A percentile compares a stretch with the other conserved stretches of the same genome.
These are phyloP conservation scores for Maccullochella peelii DNA, from an alignment of 2,113 vertebrate species.

Conservation along the genomic window DNA sequence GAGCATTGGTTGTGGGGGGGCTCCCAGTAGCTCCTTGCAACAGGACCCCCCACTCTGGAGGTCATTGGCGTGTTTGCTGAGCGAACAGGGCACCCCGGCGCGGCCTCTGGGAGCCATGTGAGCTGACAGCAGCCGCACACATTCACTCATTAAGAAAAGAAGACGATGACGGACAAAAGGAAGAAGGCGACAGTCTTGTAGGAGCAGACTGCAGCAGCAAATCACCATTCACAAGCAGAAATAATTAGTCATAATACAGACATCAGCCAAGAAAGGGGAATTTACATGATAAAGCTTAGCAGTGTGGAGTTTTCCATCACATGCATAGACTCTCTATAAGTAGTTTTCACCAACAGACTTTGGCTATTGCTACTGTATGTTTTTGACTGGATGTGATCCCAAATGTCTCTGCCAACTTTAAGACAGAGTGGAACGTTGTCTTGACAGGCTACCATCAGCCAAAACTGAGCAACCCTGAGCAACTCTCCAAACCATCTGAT, in stretches of 20 bases:
- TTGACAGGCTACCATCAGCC: conserved; percentile 27
- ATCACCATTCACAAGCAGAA: conserved; percentile 59
- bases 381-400: conserved; percentile 31
- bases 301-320: conserved; percentile 10
- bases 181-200: conserved; percentile 56
- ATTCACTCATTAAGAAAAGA: conserved; percentile 66
- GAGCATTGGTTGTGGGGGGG: conserved; percentile 42
- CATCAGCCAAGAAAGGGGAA: conserved; percentile 44
- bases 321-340: conserved; percentile 15
- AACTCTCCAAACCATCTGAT: conserved; percentile 52
- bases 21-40: conserved; percentile 35
- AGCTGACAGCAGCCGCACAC: conserved; percentile 63
- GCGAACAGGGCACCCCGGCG: conserved; percentile 37
- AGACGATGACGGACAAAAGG: conserved; percentile 51
- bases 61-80: conserved; percentile 69
- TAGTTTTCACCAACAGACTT: conserved; percentile 13
- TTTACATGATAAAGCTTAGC: conserved; percentile 55
- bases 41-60: conserved; percentile 42
- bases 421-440: background rate
- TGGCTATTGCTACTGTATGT: conserved; percentile 37
- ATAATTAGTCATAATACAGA: conserved; percentile 60
- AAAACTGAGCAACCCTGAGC: conserved; percentile 21
- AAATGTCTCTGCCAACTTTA: conserved; percentile 19
- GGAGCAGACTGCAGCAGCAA: conserved; percentile 47
- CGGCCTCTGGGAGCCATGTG: conserved; percentile 63